phyloP scores from a whole-genome alignment of 2,888 invertebrate genomes.

The Sesia apiformis region DNA sequence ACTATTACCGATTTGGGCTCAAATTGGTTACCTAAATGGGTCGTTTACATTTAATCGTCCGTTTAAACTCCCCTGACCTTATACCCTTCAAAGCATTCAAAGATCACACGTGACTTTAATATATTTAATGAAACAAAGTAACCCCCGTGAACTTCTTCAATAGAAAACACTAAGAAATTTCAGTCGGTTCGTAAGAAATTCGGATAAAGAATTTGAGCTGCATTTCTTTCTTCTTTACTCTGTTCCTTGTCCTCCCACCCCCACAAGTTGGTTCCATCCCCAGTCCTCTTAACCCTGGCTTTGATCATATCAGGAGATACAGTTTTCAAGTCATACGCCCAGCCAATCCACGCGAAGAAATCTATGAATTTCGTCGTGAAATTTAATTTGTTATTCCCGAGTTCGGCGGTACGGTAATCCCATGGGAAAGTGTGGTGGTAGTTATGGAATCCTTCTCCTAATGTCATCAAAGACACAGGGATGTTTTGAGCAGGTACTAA shows the following conservation, averaged over 20 bases:
- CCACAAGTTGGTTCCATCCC: constrained; percentile 30
- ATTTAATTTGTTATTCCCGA: constrained; percentile 35
- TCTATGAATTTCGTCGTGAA: constrained; percentile 33
- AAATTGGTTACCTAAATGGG: too few species aligned
- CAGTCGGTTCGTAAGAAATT: too few species aligned
- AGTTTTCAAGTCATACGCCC: constrained; percentile 39
- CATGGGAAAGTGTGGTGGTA: constrained; percentile 41
- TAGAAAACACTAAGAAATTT: not conserved
- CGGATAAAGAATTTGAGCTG: not conserved
- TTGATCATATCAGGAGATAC: constrained; percentile 21
- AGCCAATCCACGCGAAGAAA: constrained; percentile 36
- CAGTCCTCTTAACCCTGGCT: constrained; percentile 23
- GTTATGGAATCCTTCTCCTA: constrained; percentile 45
- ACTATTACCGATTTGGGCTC: too few species aligned
- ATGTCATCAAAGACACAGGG: constrained; percentile 15
- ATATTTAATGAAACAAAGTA: too few species aligned
- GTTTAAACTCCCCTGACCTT: too few species aligned
- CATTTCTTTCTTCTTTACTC: not conserved
- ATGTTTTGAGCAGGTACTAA: constrained; percentile 28
- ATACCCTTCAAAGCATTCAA: too few species aligned
- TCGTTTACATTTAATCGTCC: too few species aligned
- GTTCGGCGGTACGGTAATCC: constrained; percentile 40
- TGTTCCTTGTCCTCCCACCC: constrained; percentile 7
- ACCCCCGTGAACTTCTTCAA: too few species aligned
- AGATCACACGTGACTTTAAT: too few species aligned